Base-by-base conservation (phyloP, 2,797 vertebrate species). In the Pelodytes ibericus region DNA sequence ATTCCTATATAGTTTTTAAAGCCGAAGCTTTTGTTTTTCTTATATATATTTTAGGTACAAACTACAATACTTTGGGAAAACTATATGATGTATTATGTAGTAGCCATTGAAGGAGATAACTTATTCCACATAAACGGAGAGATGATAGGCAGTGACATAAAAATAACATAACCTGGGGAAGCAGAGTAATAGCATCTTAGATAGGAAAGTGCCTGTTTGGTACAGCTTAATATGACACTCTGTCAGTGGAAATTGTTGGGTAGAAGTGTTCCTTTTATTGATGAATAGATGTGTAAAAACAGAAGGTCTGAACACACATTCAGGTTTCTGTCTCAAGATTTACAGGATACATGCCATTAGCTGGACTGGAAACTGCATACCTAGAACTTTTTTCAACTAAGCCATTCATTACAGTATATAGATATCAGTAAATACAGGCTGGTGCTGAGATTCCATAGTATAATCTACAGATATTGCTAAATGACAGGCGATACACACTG, bases 231-330 rank as follows among this genome's bases (percentile, higher is more conserved):
- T 65, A 49, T 51, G 69, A 67, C 63, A 67, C 33, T 66, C 53
- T 78, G 75, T 66, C 70, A 78, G 56, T 6, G 29, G 22, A 78
- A 72, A 78, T 78, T 78, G 69, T 60, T 39, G 75, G 62, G 51
- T 67, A 60, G 41, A 72, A 33, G 16, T 51, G 10, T 31, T 72
- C 18, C 39, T 67, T 72, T 66, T 51, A 67, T 53, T 78, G 62
- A 18, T 60, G 53, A 78, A 67, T 72, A 58, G 69, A 66, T 78
- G 62, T 49, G 70, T 72, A 67, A 72, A n/a, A 65, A 24, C 59
- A 76, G 58, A 36, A 53, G 30, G 10, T 30, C 63, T 71, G 41
- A 33, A 39, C 72, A 59, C 22, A 44, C 27, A 29, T 51, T 47
- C 56, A 33, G 7, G 29, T 15, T 69, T 25, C 41, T 24, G 26